Base-by-base conservation (phyloP, 2,797 vertebrate genomes). In the Sternarchorhynchus goeldii region DNA sequence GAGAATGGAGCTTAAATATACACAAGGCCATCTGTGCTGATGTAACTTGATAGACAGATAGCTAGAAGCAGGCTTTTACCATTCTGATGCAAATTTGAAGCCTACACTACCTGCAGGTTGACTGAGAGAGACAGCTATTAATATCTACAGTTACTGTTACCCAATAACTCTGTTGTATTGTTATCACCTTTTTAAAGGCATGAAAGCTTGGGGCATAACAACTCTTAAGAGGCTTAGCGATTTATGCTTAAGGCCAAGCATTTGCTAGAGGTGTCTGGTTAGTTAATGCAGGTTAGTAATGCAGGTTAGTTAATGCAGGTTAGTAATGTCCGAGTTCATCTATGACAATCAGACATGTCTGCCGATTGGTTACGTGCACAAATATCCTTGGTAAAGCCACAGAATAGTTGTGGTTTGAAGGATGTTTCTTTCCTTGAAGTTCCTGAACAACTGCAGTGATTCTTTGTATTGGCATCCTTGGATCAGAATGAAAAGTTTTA, bases 21-120 rank as follows among this genome's bases (percentile, higher is more conserved):
- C 58, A 79, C 78, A 65, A 4, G 71, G 73, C 90, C 92, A 93
- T 93, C 92, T 93, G 91, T 88, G 81, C 87, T 65, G 63, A 56
- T 84, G 91, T 90, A 92, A 93, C 87, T 76, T 31, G 90, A 93
- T 87, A 89, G 86, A 89, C 84, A 57, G 69, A 25, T 82, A 78
- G 83, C 81, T 73, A 66, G 73, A 84, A 75, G 73, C 60, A 53
- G 20, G 55, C 34, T 5, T 68, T 58, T 59, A 14, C 29, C 31
- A 18, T n/a, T 53, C 6, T 56, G 45, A 50, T 55, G 50, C 68
- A 55, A 70, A 70, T 17, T 8, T 56, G 53, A 70, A 70, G 25
- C 34, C 29, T 57, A 16, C 50, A 55, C 50, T 55, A 70, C 53
- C 25, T 57, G 53, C 53, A 70, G 31, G 21, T 59, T 50, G n/a